Evolutionary conservation across 2,113 vertebrate genomes (phyloP).

Genomic region (Perca fluviatilis): DNA sequence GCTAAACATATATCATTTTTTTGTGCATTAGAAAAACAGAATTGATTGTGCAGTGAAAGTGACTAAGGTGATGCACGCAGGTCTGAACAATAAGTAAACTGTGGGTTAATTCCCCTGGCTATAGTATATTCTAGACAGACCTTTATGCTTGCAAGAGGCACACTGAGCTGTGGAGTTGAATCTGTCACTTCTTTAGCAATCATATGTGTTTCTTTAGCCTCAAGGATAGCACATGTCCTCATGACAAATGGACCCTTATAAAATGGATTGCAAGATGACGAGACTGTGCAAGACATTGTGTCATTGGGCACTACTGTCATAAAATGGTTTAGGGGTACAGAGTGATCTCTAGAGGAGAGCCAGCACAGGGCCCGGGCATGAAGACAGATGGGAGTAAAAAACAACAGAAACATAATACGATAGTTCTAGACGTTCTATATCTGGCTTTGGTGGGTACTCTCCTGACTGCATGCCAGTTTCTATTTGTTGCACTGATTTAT

Average conservation of each 20-base stretch:
- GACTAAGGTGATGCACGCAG: not conserved
- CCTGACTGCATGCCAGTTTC: not conserved
- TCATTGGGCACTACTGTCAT: slow-evolving; percentile 13
- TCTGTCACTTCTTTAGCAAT: not conserved
- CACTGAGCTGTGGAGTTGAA: not conserved
- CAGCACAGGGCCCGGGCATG: not conserved
- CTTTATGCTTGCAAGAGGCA: not conserved
- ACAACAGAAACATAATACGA: not conserved
- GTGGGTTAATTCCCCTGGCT: not conserved
- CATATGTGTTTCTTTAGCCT: slow-evolving; percentile 1
- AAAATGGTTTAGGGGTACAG: slow-evolving; percentile 6
- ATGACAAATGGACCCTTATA: slow-evolving; percentile 18
- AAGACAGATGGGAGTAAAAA: not conserved
- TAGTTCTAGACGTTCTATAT: not conserved
- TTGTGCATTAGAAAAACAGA: not conserved
- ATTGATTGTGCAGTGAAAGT: not conserved
- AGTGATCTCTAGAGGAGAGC: slow-evolving; percentile 1
- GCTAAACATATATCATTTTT: not conserved
- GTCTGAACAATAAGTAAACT: not conserved
- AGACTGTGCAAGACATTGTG: not conserved
- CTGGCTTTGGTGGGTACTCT: not conserved
- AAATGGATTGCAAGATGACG: slow-evolving; percentile 27
- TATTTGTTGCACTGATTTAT: not conserved
- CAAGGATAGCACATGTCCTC: slow-evolving; percentile 13
- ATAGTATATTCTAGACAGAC: not conserved